A percentile compares a stretch with the other conserved stretches of the same genome.
Conservation (phyloP, 2,888 invertebrate genomes). For the Eudasyphora cyanicolor region DNA sequence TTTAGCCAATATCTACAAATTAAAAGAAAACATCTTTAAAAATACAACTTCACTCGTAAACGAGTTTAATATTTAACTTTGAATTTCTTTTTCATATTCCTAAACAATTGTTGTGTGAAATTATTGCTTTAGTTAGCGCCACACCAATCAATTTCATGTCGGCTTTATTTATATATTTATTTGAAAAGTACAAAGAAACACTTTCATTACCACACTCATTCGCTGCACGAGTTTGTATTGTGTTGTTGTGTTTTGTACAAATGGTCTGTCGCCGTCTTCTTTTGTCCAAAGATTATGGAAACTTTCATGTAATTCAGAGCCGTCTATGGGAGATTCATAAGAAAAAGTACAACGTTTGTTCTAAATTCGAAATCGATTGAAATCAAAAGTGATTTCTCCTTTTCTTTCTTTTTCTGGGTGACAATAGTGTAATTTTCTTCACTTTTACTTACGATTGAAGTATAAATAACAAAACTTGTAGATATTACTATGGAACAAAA, state of each 20-base stretch:
- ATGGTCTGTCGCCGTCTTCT: background rate
- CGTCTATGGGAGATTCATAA: background rate
- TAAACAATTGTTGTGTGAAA: background rate
- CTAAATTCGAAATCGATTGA: slow-evolving; percentile 20
- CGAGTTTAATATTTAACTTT: too few relatives aligned
- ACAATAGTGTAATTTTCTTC: slow-evolving; percentile 6
- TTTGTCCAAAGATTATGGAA: background rate
- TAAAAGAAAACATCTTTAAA: too few relatives aligned
- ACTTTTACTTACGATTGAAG: background rate
- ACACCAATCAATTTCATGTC: background rate
- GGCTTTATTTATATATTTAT: background rate
- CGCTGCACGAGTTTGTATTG: too few relatives aligned
- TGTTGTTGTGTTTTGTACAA: background rate
- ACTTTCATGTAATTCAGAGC: slow-evolving; percentile 16
- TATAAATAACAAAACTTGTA: too few relatives aligned
- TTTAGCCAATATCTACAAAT: too few relatives aligned
- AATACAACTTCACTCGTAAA: too few relatives aligned
- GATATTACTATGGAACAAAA: too few relatives aligned
- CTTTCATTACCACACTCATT: slow-evolving; percentile 25
- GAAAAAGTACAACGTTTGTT: slow-evolving; percentile 12
- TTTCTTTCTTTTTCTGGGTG: too few relatives aligned
- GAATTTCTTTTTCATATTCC: too few relatives aligned
- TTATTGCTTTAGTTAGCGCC: background rate
- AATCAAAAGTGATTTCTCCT: slow-evolving; percentile 33
- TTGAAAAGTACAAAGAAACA: background rate